Evolutionary conservation across 2,113 vertebrate genomes (phyloP), one percentile per base, ranked within the genome.

Genomic region (Carettochelys insculpta): DNA sequence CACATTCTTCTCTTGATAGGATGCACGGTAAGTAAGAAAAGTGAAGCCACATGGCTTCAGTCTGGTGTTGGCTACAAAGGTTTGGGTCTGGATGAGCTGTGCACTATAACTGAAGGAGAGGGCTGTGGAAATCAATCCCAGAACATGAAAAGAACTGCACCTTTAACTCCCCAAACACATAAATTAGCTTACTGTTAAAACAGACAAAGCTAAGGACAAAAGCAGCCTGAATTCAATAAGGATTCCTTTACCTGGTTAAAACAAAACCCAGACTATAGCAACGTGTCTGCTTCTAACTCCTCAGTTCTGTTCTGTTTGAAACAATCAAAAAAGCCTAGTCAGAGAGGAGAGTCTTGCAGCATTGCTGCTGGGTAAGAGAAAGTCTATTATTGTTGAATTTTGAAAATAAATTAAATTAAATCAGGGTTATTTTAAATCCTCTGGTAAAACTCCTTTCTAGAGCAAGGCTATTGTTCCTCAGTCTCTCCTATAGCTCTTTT

Each of bases 121-220:
- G 76, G 29, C 90, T 88, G 45, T 89, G 81, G 92, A 95, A 50
- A 95, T 87, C 87, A 92, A 85, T 68, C 61, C 91, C 51, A 53
- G 77, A 53, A 54, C 25, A 54, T 43, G 25, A 80, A 54, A 75
- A 93, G 85, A 90, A 50, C 50, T 83, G 76, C 56, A 90, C 80
- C 13, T 87, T 45, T 79, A 91, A 89, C 79, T 82, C 51, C 38
- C 22, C 82, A 91, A 80, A 78, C 53, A 90, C 89, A 58, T 68
- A 87, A 29, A 95, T 89, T 92, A 94, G 50, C 65, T 88, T 9
- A 41, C n/a, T n/a, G 76, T 90, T 89, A 34, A 77, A 77, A 91
- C 34, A 89, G 93, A 80, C 82, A 91, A 80, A 87, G 31, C 29
- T 85, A 85, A 1, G n/a, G 94, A 87, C 43, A 92, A 10, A n/a